These are phyloP conservation scores for Perizoma flavofasciatum DNA, from an alignment of 2,888 invertebrate species.

Conservation along the genomic window DNA sequence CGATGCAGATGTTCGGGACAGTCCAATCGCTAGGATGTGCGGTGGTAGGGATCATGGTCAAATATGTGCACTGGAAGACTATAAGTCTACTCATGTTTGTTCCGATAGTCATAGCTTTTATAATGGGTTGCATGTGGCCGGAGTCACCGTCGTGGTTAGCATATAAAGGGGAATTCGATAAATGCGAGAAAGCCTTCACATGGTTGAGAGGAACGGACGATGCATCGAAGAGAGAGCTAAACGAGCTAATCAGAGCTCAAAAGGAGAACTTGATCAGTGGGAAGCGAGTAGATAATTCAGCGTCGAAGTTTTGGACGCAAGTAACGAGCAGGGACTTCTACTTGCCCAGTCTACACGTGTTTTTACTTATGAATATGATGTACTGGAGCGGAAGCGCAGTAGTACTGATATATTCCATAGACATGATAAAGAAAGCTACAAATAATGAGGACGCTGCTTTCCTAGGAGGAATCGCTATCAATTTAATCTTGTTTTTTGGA, in stretches of 20 bases:
- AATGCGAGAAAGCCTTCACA: constrained; percentile 34
- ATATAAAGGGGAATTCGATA: constrained; percentile 33
- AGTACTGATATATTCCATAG: constrained; percentile 34
- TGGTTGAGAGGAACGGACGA: constrained; percentile 36
- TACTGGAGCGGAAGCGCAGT: constrained; percentile 38
- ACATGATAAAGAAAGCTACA: constrained; percentile 32
- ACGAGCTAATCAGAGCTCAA: constrained; percentile 30
- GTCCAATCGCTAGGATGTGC: constrained; percentile 27
- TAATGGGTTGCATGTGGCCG: constrained; percentile 34
- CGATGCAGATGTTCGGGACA: constrained; percentile 27
- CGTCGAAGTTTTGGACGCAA: constrained; percentile 10
- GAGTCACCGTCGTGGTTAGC: constrained; percentile 42
- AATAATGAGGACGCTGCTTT: constrained; percentile 31
- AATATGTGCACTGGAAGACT: constrained; percentile 35
- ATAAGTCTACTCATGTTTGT: constrained; percentile 30
- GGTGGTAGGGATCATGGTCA: constrained; percentile 20
- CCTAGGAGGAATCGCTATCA: constrained; percentile 21
- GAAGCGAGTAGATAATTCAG: constrained; percentile 4
- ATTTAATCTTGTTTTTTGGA: constrained; percentile 24
- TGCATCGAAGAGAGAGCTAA: constrained; percentile 31
- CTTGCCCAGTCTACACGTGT: constrained; percentile 35
- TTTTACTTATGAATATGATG: constrained; percentile 30
- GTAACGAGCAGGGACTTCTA: constrained; percentile 37
- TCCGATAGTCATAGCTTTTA: constrained; percentile 28
- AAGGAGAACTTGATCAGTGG: constrained; percentile 13